Evolutionary conservation across 2,113 vertebrate genomes (phyloP).

Genomic region (Noctilio leporinus): DNA sequence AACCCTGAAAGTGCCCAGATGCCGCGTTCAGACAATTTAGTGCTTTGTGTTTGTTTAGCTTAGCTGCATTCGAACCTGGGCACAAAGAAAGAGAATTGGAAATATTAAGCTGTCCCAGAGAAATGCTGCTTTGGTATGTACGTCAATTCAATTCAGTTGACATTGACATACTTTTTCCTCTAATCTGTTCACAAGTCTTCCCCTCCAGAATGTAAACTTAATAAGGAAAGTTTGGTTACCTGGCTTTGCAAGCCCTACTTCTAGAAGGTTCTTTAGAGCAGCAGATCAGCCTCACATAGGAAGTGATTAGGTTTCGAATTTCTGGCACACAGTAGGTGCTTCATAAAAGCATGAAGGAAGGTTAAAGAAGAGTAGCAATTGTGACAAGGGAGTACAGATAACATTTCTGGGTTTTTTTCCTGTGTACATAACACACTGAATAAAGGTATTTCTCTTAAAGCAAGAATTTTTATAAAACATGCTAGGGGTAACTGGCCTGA

Average conservation of each 20-base stretch:
- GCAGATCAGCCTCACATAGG: no score
- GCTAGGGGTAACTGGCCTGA: neutral
- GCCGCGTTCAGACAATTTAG: neutral
- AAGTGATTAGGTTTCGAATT: neutral
- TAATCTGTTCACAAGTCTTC: neutral
- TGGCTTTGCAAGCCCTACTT: neutral
- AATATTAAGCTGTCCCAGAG: neutral
- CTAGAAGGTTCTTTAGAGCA: neutral
- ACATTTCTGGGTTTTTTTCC: neutral
- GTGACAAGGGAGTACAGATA: neutral
- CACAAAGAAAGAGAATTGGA: fast-evolving
- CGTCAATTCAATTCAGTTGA: neutral
- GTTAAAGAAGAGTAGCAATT: neutral
- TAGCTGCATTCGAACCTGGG: no score
- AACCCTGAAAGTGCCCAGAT: neutral
- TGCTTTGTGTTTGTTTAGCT: neutral
- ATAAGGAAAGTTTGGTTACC: neutral
- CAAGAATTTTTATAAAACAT: neutral
- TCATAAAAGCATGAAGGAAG: neutral
- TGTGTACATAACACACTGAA: neutral
- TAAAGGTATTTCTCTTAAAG: neutral
- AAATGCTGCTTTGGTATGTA: neutral
- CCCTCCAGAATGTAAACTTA: neutral
- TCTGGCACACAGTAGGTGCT: neutral
- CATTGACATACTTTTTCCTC: neutral